These are phyloP conservation scores for Syngnathus acus DNA, from an alignment of 2,797 vertebrate species.

Conservation along the genomic window DNA sequence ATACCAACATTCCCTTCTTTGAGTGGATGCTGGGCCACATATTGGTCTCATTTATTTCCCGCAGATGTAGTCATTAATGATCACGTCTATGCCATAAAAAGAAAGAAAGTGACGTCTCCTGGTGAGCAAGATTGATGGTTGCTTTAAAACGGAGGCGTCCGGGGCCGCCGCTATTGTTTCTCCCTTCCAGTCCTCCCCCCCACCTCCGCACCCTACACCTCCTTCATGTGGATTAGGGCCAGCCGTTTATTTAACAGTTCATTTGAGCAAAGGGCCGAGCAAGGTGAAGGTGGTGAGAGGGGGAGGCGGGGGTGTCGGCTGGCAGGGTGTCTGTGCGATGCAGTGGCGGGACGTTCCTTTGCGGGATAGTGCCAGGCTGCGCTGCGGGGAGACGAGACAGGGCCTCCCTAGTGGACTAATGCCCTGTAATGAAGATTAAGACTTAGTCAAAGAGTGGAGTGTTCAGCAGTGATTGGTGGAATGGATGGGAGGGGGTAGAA, in stretches of 20 bases:
- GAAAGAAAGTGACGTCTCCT: slow-evolving; percentile 55
- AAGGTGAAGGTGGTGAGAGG: slow-evolving; percentile 54
- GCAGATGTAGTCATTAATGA: slow-evolving; percentile 55
- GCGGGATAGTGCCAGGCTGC: slow-evolving; percentile 78
- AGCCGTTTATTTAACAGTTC: slow-evolving; percentile 79
- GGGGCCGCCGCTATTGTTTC: slow-evolving; percentile 75
- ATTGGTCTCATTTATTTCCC: slow-evolving; percentile 34
- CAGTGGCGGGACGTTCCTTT: slow-evolving; percentile 58
- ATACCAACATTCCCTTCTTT: slow-evolving; percentile 1
- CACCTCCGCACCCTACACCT: slow-evolving; percentile 30
- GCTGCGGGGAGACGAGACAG: slow-evolving; percentile 70
- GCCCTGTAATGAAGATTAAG: slow-evolving; percentile 99
- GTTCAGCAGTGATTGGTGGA: slow-evolving; percentile 49
- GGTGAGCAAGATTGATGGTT: slow-evolving; percentile 77
- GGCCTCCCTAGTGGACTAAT: slow-evolving; percentile 79
- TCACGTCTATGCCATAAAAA: slow-evolving; percentile 48
- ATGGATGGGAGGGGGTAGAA: slow-evolving; percentile 31
- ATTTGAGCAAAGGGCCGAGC: slow-evolving; percentile 75
- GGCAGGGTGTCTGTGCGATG: slow-evolving; percentile 61
- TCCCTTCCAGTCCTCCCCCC: slow-evolving; percentile 37
- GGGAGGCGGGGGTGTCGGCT: slow-evolving; percentile 24
- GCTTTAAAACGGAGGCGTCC: slow-evolving; percentile 73
- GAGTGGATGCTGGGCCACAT: slow-evolving; percentile 35
- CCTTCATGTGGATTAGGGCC: slow-evolving; percentile 60
- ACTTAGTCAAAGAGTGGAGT: slow-evolving; percentile 82